A percentile compares a stretch with the other conserved stretches of the same genome.
Conservation (phyloP, 1,140 invertebrate genomes). For the Nasonia vitripennis region DNA sequence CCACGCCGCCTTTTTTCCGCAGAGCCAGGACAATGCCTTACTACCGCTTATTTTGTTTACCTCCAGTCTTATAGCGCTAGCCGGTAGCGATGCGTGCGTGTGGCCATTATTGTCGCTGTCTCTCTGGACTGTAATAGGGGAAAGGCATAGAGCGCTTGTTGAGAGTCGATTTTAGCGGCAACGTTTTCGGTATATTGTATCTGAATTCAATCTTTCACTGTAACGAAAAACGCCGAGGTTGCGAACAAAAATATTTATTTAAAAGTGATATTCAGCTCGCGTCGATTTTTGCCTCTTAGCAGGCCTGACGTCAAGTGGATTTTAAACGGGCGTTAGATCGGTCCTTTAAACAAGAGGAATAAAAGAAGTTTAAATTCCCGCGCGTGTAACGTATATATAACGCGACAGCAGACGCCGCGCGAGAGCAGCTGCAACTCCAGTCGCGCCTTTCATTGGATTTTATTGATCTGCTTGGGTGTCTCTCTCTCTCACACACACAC, state of each 20-base stretch:
- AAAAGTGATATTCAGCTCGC: not conserved
- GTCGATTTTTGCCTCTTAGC: not conserved
- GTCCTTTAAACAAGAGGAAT: conserved; percentile 28
- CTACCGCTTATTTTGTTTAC: conserved; percentile 37
- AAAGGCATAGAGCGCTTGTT: too few species aligned
- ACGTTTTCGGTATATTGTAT: too few species aligned
- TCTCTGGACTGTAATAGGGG: too few species aligned
- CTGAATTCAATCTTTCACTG: too few species aligned
- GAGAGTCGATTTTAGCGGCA: too few species aligned
- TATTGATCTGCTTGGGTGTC: conserved; percentile 28
- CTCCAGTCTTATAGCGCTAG: not conserved
- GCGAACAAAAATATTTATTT: not conserved
- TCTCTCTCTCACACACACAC: not conserved
- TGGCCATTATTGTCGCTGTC: not conserved
- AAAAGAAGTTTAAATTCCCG: conserved; percentile 44
- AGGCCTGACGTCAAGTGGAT: conserved; percentile 5
- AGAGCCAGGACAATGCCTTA: conserved; percentile 36
- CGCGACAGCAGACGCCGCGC: not conserved
- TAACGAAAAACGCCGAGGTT: too few species aligned
- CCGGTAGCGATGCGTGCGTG: not conserved
- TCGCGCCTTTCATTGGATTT: conserved; percentile 32
- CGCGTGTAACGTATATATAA: conserved; percentile 27
- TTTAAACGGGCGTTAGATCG: conserved; percentile 26
- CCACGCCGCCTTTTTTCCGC: conserved; percentile 6
- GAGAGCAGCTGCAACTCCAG: conserved; percentile 26